Base-by-base conservation (phyloP, 53 echinoderm and acorn worm genomes). In the Echinometra lucunter region DNA sequence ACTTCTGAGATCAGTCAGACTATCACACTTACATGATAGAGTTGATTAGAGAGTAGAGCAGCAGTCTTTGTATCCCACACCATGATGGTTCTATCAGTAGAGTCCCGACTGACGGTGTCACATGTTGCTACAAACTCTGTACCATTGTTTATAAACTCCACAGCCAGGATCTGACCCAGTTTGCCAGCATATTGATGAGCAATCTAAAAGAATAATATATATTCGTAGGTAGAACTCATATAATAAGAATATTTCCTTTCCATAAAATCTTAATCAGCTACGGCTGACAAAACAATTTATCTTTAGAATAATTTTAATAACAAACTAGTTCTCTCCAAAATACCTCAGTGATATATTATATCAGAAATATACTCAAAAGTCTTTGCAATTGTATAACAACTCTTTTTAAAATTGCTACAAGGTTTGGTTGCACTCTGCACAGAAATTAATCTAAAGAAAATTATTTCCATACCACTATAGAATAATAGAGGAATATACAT, bases 41-140 rank as follows among this genome's bases (percentile, higher is more conserved):
- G 95, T 85, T 99, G 99, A 93, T 98, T 99, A 83, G 99, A 99
- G 21, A 99, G 66, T 12, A 97, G 94, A n/a, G 99, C 99, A 30
- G 98, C 96, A 45, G 98, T 92, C 58, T 95, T 95, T 45, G 96
- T 93, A 94, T 99, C 99, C 96, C 98, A 98, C 18, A 97, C 97
- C 96, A 99, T 98, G 87, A 99, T 93, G 69, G 98, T 99, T 44
- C 95, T 91, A 92, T 98, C 96, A 7, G 97, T 97, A 27, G 97
- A 97, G 82, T 98, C 97, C 30, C 96, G 95, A 57, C 98, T 96
- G 37, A 99, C 99, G 8, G 96, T 95, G 91, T 98, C 98, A 94
- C 96, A 97, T 18, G 99, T 97, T 0, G 97, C 96, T 0, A 96
- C 94, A 96, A 99, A 99, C 95, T 97, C 98, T 1, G 90, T 74